Evolutionary conservation across 2,113 vertebrate genomes (phyloP), one percentile per base, ranked within the genome.

Genomic region (Chiloscyllium plagiosum): DNA sequence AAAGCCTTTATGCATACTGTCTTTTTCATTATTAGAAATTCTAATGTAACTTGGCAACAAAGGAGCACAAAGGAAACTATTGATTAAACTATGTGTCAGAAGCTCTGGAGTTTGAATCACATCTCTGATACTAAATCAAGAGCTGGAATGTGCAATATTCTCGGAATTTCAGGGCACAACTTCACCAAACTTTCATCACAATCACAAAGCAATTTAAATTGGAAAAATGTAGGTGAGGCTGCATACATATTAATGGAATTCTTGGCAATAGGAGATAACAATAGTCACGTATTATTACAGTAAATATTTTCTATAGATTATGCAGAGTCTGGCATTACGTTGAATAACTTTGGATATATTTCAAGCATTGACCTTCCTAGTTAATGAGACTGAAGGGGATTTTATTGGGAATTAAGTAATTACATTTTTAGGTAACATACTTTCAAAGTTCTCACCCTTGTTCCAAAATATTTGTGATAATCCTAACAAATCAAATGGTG

Each of bases 141-240:
- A 52, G 69, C 1, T 72, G 69, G 94, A 72, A 95, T 95, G 68
- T 52, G 52, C 42, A 95, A 72, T 50, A 72, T 72, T 95, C 10
- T 29, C 12, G 68, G 92, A 94, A 94, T 94, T 69, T 94, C 42
- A 47, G 19, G 66, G 94, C 26, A 95, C 24, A 76, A 72, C 94
- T 17, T 42, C 37, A 72, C 47, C 68, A 70, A 95, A 47, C 29
- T 72, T 95, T 12, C 61, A 72, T 70, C 42, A 76, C 12, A 72
- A n/a, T 76, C 22, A 29, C 26, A 50, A 26, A 33, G 26, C 42
- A 95, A 95, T 72, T 72, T 37, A 95, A 76, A 95, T 76, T 12
- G 15, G 66, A 94, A 50, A 50, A 94, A 94, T 70, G 68, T 47
- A 92, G 20, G 37, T 94, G 93, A 94, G 93, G 42, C n/a, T 94